phyloP scores from a whole-genome alignment of 2,113 vertebrate species.

The Lophochroa leadbeateri region DNA sequence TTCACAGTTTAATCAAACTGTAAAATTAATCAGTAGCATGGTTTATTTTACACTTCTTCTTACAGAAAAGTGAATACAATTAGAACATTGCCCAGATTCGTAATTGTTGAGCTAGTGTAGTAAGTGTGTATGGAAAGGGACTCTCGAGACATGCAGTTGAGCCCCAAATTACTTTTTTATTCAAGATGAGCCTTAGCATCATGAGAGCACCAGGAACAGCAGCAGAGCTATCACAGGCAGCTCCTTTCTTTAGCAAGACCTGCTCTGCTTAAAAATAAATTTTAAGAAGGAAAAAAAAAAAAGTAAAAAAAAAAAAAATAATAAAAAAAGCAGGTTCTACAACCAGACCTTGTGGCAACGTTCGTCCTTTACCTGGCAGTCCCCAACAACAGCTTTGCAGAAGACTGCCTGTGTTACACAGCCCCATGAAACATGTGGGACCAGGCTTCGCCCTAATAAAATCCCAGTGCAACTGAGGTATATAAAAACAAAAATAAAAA shows the following conservation, averaged over 20 bases:
- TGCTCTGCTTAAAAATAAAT: slow-evolving; percentile 58
- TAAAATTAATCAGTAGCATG: slow-evolving; percentile 14
- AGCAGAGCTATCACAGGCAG: neutral
- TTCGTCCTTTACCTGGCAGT: neutral
- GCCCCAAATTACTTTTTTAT: slow-evolving; percentile 34
- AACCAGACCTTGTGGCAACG: neutral
- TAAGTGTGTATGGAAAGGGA: neutral
- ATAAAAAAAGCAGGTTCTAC: neutral
- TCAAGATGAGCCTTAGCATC: slow-evolving; percentile 27
- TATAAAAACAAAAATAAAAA: neutral
- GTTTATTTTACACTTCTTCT: neutral
- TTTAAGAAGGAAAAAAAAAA: neutral
- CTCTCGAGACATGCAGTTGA: neutral
- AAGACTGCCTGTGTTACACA: neutral
- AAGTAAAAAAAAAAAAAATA: neutral
- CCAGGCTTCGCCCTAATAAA: neutral
- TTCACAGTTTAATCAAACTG: slow-evolving; percentile 37
- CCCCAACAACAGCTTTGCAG: neutral
- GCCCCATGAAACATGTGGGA: fast-evolving
- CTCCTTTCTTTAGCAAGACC: slow-evolving; percentile 49
- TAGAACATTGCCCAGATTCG: slow-evolving; percentile 21
- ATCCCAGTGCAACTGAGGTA: neutral
- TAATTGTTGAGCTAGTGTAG: slow-evolving; percentile 23
- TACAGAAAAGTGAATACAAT: slow-evolving; percentile 22
- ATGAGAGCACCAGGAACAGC: neutral